These are phyloP conservation scores for Hypocryptadius cinnamomeus DNA, from an alignment of 2,113 vertebrate genomes.

Conservation along the genomic window DNA sequence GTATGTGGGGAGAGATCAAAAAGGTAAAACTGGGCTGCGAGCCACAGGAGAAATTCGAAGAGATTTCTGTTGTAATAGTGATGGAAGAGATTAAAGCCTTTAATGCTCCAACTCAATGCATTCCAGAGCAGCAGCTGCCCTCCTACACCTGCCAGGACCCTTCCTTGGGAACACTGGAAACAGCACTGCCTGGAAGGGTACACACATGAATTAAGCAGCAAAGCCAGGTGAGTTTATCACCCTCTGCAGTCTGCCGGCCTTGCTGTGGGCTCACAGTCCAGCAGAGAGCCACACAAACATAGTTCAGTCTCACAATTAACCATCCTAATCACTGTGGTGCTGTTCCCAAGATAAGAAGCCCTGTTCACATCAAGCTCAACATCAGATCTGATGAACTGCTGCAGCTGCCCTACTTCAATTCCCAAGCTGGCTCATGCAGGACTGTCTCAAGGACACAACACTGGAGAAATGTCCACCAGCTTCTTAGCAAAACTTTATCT, in stretches of 20 bases:
- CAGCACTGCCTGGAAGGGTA: neutral
- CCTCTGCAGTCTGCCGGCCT: neutral
- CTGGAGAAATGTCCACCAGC: neutral
- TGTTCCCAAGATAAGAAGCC: neutral
- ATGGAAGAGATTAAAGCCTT: neutral
- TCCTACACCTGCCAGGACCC: neutral
- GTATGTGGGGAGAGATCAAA: neutral
- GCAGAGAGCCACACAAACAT: neutral
- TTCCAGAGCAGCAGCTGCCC: neutral
- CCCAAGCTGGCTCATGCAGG: neutral
- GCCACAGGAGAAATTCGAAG: neutral
- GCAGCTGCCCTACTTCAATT: neutral
- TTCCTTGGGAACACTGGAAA: neutral
- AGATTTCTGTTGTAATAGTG: neutral
- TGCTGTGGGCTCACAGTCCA: neutral
- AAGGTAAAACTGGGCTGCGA: neutral
- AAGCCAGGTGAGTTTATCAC: neutral
- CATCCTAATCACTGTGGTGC: neutral
- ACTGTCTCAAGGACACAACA: neutral
- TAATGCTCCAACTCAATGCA: neutral
- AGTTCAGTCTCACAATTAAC: neutral
- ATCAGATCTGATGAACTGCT: neutral
- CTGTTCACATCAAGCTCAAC: neutral
- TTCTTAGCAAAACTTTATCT: neutral
- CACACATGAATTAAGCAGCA: neutral